Percentiles rank a stretch among this genome's conserved stretches.
Evolutionary conservation across 2,113 vertebrate species (phyloP).

Genomic region (Nerophis ophidion): DNA sequence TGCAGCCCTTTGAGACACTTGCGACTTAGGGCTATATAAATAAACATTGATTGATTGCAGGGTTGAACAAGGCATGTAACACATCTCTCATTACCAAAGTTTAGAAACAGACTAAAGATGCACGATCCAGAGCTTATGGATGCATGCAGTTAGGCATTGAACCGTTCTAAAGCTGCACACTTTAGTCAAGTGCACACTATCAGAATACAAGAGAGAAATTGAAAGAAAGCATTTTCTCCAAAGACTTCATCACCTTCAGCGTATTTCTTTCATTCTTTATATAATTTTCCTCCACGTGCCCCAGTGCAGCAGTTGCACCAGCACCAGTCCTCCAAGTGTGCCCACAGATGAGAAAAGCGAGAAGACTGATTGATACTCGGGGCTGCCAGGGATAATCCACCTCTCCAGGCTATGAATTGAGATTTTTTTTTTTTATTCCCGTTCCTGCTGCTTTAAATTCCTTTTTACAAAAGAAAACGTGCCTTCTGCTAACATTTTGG

Average conservation of each 20-base stretch:
- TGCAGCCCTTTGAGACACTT: too few species aligned
- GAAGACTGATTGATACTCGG: slow-evolving; percentile 48
- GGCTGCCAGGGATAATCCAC: slow-evolving; percentile 47
- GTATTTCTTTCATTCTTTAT: neutral
- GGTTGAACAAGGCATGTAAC: too few species aligned
- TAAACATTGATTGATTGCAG: too few species aligned
- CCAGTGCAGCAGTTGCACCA: slow-evolving; percentile 23
- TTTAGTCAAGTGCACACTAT: too few species aligned
- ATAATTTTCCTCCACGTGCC: slow-evolving; percentile 25
- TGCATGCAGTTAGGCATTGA: too few species aligned
- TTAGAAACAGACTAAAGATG: too few species aligned
- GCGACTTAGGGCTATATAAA: too few species aligned
- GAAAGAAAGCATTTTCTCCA: neutral
- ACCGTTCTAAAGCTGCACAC: too few species aligned
- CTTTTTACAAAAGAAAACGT: neutral
- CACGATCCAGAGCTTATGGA: too few species aligned
- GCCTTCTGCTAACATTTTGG: slow-evolving; percentile 12
- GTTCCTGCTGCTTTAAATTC: slow-evolving; percentile 13
- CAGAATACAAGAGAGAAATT: too few species aligned
- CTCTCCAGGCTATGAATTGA: slow-evolving; percentile 41
- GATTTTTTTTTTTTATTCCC: slow-evolving; percentile 8
- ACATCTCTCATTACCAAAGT: too few species aligned
- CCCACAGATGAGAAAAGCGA: slow-evolving; percentile 47
- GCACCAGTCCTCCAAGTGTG: slow-evolving; percentile 33
- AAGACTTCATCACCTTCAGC: slow-evolving; percentile 16